Conservation (phyloP, 37 sponge, comb jelly and placozoan species). For the Petrosia ficiformis region DNA sequence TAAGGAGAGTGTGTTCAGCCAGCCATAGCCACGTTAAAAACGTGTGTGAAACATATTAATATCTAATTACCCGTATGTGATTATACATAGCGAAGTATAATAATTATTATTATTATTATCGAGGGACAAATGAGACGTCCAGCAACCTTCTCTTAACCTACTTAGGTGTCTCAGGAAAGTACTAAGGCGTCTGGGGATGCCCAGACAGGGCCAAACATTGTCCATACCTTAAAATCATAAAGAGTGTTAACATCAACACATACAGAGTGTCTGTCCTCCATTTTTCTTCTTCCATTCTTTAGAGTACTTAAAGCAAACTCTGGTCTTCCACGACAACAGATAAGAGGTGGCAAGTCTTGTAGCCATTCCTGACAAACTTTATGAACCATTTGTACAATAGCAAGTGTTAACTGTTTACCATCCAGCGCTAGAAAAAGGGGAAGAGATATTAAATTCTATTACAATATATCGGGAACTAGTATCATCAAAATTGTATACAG, state of each 20-base stretch:
- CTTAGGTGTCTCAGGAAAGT: no score
- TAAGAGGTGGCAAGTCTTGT: slow-evolving; percentile 30
- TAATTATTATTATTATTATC: no score
- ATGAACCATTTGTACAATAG: slow-evolving; percentile 29
- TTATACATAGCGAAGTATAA: no score
- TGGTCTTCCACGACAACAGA: slow-evolving; percentile 6
- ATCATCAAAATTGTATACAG: no score
- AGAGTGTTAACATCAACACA: slow-evolving; percentile 82
- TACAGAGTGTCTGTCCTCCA: slow-evolving; percentile 95
- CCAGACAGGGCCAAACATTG: background rate
- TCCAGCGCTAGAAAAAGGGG: slow-evolving; percentile 30
- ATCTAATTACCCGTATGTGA: no score
- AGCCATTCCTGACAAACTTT: slow-evolving; percentile 63
- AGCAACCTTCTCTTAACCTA: no score
- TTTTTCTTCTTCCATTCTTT: slow-evolving; percentile 89
- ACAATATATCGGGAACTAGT: no score
- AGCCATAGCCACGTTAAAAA: no score
- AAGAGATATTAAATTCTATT: no score
- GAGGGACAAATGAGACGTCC: no score
- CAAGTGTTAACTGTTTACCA: slow-evolving; percentile 6
- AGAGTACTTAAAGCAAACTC: slow-evolving; percentile 49
- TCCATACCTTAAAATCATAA: slow-evolving; percentile 64
- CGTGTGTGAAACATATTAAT: no score
- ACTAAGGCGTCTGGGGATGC: background rate
- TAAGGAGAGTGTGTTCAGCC: no score